These are phyloP conservation scores for Drosophila setifemur DNA, from an alignment of 1,140 invertebrate species.

Conservation along the genomic window DNA sequence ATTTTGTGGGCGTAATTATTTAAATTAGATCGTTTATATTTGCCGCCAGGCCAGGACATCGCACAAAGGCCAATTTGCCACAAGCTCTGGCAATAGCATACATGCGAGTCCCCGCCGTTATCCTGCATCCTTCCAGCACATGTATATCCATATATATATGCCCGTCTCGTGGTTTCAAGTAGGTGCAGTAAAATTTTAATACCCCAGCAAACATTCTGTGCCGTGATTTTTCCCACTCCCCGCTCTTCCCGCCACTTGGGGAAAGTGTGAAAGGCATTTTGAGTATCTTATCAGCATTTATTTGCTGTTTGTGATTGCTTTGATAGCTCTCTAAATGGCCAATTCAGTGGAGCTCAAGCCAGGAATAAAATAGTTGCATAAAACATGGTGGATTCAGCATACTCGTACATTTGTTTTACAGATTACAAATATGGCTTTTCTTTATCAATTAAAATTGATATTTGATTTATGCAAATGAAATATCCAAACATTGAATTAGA, in stretches of 20 bases:
- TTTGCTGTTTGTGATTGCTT: slow-evolving; percentile 9
- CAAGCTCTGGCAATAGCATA: slow-evolving; percentile 41
- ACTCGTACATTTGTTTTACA: too few species aligned
- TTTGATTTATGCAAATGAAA: too few species aligned
- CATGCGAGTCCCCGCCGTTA: slow-evolving; percentile 51
- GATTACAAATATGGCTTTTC: too few species aligned
- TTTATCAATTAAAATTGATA: too few species aligned
- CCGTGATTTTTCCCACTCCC: slow-evolving; percentile 46
- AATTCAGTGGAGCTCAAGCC: not conserved
- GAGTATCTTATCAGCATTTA: slow-evolving; percentile 67
- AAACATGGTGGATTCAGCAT: too few species aligned
- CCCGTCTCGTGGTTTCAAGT: slow-evolving; percentile 29
- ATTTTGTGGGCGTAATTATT: slow-evolving; percentile 73
- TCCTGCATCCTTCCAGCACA: not conserved
- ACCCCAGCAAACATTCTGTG: slow-evolving; percentile 38
- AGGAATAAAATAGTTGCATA: not conserved
- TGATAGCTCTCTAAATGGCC: not conserved
- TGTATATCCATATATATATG: not conserved
- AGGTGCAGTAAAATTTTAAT: slow-evolving; percentile 72
- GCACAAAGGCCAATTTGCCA: slow-evolving; percentile 59
- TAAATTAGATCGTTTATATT: slow-evolving; percentile 78
- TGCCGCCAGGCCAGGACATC: slow-evolving; percentile 42
- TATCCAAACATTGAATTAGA: too few species aligned
- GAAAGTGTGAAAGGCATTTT: slow-evolving; percentile 56
- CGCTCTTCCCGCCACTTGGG: not conserved